These are phyloP conservation scores for Coregonus ussuriensis DNA, from an alignment of 2,797 vertebrate species.

Conservation along the genomic window DNA sequence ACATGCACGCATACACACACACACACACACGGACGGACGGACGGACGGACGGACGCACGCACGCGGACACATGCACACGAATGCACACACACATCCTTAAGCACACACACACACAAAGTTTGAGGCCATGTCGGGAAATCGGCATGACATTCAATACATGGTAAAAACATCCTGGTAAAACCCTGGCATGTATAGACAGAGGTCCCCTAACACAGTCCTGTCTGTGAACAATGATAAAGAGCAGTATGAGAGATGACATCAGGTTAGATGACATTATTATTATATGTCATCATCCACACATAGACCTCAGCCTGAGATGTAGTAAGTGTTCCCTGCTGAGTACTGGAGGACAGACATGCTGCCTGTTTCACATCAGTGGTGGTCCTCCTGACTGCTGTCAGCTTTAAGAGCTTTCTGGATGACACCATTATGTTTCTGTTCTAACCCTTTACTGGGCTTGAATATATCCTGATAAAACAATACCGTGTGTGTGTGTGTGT, in stretches of 20 bases:
- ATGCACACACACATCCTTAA: not conserved
- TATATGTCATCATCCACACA: slow-evolving; percentile 25
- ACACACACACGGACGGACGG: too few relatives aligned
- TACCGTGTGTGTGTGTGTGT: not conserved
- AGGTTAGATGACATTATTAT: not conserved
- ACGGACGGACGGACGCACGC: too few relatives aligned
- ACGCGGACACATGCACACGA: not conserved
- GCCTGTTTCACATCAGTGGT: not conserved
- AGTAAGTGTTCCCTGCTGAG: slow-evolving; percentile 43
- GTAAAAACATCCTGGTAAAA: slow-evolving; percentile 20
- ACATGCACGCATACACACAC: not conserved
- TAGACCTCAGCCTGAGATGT: slow-evolving; percentile 32
- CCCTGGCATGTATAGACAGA: slow-evolving; percentile 40
- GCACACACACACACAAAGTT: slow-evolving; percentile 2
- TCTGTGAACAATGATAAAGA: slow-evolving; percentile 14
- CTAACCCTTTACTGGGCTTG: too few relatives aligned
- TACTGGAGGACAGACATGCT: slow-evolving; percentile 36
- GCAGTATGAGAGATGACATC: slow-evolving; percentile 36
- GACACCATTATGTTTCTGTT: not conserved
- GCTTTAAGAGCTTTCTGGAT: not conserved
- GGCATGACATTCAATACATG: slow-evolving; percentile 1
- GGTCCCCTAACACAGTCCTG: not conserved
- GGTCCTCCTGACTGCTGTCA: not conserved
- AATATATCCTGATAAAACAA: too few relatives aligned
- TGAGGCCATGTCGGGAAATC: not conserved